Conservation (phyloP, 2,888 invertebrate species). For the Patella ulyssiponensis region DNA sequence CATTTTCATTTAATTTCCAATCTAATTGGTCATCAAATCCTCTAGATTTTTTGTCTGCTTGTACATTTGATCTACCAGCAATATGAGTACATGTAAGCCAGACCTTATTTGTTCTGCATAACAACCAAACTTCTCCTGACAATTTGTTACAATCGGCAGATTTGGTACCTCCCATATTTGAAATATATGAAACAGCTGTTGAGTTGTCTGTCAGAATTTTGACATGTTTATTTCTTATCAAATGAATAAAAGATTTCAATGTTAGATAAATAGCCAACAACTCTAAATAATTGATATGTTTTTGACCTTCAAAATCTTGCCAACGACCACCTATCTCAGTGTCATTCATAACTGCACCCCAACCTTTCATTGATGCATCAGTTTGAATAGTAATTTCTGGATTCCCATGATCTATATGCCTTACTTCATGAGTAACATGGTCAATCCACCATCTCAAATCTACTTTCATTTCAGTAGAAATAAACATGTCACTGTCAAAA, state of each 20-base stretch:
- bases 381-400: neutral
- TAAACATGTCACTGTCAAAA: neutral
- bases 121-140: too few relatives aligned
- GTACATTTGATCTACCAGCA: too few relatives aligned
- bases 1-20: too few relatives aligned
- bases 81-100: too few relatives aligned
- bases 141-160: too few relatives aligned
- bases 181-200: neutral
- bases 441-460: slow-evolving; percentile 1
- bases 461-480: neutral
- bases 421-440: neutral
- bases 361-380: neutral
- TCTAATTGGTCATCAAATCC: too few relatives aligned
- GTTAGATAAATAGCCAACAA: neutral
- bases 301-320: neutral
- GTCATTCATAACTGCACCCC: neutral
- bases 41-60: too few relatives aligned
- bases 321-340: neutral
- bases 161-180: too few relatives aligned
- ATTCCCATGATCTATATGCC: neutral
- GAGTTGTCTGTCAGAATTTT: neutral
- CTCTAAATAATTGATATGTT: neutral
- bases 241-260: neutral
- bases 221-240: neutral
- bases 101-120: too few relatives aligned